These are phyloP conservation scores for Melanotaenia nigrans DNA, from an alignment of 2,797 vertebrate species.

Conservation along the genomic window DNA sequence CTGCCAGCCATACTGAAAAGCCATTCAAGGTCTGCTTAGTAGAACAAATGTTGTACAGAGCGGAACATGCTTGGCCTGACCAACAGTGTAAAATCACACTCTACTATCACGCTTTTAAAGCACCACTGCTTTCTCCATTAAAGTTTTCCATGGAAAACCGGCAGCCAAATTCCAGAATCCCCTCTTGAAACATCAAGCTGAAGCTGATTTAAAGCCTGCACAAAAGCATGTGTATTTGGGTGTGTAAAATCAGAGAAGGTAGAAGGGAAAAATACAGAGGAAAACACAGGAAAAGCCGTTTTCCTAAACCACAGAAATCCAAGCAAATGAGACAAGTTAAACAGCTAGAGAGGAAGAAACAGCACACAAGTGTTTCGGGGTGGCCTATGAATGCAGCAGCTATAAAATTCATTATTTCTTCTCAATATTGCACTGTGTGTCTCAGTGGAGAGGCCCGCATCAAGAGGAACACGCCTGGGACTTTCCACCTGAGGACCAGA, in stretches of 20 bases:
- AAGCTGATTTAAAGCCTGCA: constrained; percentile 55
- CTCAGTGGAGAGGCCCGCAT: constrained; percentile 35
- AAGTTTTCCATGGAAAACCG: constrained; percentile 76
- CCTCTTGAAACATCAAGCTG: constrained; percentile 61
- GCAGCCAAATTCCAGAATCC: constrained; percentile 75
- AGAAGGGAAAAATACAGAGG: constrained; percentile 45
- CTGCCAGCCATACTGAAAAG: constrained; percentile 73
- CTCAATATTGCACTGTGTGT: constrained; percentile 24
- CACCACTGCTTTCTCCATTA: constrained; percentile 80
- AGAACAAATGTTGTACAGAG: constrained; percentile 77
- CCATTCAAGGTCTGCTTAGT: constrained; percentile 61
- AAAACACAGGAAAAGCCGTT: constrained; percentile 63
- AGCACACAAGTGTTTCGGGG: constrained; percentile 56
- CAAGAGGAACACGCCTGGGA: constrained; percentile 29
- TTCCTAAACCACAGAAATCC: constrained; percentile 69
- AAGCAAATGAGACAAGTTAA: constrained; percentile 43
- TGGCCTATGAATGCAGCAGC: constrained; percentile 43
- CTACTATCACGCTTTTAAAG: constrained; percentile 69
- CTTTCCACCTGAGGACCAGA: constrained; percentile 64
- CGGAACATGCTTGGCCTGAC: constrained; percentile 77
- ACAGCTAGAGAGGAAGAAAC: constrained; percentile 46
- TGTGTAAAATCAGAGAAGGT: constrained; percentile 34
- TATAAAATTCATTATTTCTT: constrained; percentile 35
- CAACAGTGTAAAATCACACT: constrained; percentile 74
- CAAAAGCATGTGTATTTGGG: constrained; percentile 18